phyloP scores from a whole-genome alignment of 1,140 invertebrate genomes.

The Macrobrachium nipponense region DNA sequence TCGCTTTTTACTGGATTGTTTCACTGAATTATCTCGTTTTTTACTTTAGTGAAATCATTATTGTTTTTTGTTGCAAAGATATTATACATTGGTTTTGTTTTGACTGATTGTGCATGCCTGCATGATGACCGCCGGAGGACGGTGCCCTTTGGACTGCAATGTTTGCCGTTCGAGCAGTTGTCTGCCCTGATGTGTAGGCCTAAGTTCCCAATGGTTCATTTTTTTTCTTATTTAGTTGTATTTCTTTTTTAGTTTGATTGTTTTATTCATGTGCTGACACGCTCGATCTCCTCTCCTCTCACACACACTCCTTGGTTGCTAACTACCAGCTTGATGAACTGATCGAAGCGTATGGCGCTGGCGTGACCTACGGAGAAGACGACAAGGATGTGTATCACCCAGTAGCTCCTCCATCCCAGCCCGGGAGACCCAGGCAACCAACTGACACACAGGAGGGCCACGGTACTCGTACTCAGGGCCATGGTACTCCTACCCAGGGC shows the following conservation, averaged over 20 bases:
- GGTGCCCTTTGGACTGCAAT: no score
- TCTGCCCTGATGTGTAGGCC: no score
- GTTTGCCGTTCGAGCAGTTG: no score
- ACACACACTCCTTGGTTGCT: conserved; percentile 45
- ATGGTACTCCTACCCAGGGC: not conserved
- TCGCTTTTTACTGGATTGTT: not conserved
- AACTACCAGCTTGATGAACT: conserved; percentile 44
- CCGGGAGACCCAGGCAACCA: not conserved
- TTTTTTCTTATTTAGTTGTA: conserved; percentile 1
- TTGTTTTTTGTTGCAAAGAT: not conserved
- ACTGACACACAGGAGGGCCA: no score
- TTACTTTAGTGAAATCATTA: not conserved
- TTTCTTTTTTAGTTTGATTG: conserved; percentile 38
- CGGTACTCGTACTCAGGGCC: no score
- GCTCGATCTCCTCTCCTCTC: conserved; percentile 18
- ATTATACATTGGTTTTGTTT: no score
- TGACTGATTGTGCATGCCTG: no score
- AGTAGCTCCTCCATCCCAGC: not conserved
- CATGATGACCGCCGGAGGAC: no score
- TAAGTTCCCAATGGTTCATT: not conserved
- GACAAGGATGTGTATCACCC: conserved; percentile 30
- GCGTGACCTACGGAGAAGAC: not conserved
- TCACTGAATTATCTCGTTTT: not conserved
- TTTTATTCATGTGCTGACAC: conserved; percentile 27
- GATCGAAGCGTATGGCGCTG: conserved; percentile 26